Evolutionary conservation across 2,113 vertebrate genomes (phyloP).

Genomic region (Nematolebias whitei): DNA sequence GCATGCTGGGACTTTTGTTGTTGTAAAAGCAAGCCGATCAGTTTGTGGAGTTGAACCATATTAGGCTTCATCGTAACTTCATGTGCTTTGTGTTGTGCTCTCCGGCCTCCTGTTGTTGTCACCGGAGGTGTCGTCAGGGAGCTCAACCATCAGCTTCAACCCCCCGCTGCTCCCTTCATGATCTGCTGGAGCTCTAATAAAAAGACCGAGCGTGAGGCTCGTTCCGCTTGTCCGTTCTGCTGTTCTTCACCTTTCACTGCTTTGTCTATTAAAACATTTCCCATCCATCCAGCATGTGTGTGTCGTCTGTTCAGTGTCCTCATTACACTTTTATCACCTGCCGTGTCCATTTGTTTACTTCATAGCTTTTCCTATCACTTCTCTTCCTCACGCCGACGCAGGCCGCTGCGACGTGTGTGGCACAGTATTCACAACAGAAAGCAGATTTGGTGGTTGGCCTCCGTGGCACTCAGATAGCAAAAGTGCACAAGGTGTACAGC

Average conservation of each 20-base stretch:
- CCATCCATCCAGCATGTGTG: slow-evolving; percentile 55
- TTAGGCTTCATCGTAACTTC: slow-evolving; percentile 55
- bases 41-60: slow-evolving; percentile 71
- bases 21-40: background rate
- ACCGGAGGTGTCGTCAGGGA: slow-evolving; percentile 42
- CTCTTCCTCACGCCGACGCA: slow-evolving; percentile 38
- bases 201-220: background rate
- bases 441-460: slow-evolving; percentile 68
- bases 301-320: slow-evolving; percentile 48
- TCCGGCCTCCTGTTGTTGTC: slow-evolving; percentile 40
- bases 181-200: slow-evolving; percentile 5
- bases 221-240: slow-evolving; percentile 54
- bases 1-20: slow-evolving; percentile 51
- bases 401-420: slow-evolving; percentile 42
- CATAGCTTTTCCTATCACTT: slow-evolving; percentile 35
- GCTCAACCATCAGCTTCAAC: slow-evolving; percentile 25
- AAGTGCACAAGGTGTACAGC: no score
- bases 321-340: slow-evolving; percentile 49
- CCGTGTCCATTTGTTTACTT: slow-evolving; percentile 60
- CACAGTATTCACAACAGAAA: slow-evolving; percentile 70
- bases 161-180: slow-evolving; percentile 23
- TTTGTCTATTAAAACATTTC: slow-evolving; percentile 51
- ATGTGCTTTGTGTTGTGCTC: slow-evolving; percentile 34
- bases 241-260: slow-evolving; percentile 38
- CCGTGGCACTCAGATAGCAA: slow-evolving; percentile 47